Evolutionary conservation across 2,113 vertebrate species (phyloP).

Genomic region (Phyllostomus discolor): DNA sequence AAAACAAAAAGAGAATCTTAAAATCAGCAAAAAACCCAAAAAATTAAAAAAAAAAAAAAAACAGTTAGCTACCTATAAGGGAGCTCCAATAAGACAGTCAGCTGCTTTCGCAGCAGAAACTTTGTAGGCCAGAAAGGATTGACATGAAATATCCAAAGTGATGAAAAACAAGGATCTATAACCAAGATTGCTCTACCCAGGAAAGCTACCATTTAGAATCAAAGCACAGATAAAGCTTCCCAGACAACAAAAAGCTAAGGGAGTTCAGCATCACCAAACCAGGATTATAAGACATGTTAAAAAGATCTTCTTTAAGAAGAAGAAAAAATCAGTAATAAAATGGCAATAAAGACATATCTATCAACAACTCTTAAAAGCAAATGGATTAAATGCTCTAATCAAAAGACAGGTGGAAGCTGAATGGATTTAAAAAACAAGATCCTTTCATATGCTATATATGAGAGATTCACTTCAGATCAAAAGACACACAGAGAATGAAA

Average conservation of each 20-base stretch:
- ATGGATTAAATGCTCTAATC: neutral
- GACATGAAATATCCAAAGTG: neutral
- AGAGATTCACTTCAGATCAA: neutral
- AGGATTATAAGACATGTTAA: neutral
- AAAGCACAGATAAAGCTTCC: neutral
- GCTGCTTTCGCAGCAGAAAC: neutral
- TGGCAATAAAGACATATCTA: neutral
- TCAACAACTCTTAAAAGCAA: neutral
- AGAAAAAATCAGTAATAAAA: neutral
- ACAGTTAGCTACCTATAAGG: neutral
- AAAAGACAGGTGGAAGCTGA: neutral
- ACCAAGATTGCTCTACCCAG: neutral
- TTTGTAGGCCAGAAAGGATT: neutral
- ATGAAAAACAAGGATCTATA: neutral
- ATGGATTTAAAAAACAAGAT: neutral
- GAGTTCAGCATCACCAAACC: neutral
- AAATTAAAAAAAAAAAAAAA: neutral
- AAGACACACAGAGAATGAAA: neutral
- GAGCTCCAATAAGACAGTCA: neutral
- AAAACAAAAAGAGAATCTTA: neutral
- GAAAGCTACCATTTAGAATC: neutral
- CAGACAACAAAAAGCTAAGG: neutral
- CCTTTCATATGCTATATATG: neutral
- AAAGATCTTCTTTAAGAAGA: neutral
- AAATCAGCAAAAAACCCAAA: neutral